Base-by-base conservation (phyloP, 2,113 vertebrate species). In the Cochlearius cochlearius region DNA sequence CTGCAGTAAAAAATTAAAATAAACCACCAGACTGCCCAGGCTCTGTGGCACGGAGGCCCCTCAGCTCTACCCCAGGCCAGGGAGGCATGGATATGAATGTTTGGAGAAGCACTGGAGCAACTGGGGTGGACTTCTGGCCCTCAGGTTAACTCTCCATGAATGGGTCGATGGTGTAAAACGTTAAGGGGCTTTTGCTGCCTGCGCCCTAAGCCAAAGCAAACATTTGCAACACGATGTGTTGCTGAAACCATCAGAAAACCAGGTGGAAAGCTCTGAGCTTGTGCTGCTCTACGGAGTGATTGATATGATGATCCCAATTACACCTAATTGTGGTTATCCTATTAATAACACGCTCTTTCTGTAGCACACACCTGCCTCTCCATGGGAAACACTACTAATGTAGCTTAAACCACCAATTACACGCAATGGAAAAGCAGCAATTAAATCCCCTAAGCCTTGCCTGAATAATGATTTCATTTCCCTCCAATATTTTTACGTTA, bases 301-400 rank as follows among this genome's bases (percentile, higher is more conserved):
- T 90, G 90, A 89, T 84, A 58, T 4, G 84, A 69, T 71, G 50
- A 53, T 91, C 39, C 77, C 45, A 53, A 58, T 78, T 84, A 74
- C 21, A 8, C 32, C 58, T 87, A 81, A 69, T 91, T 84, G 94
- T 96, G 87, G 81, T 93, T 91, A 75, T 62, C 77, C 47, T 36
- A 67, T 87, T 89, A 90, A 91, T 41, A 88, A 62, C 73, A 74
- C 56, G 43, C 29, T 81, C 11, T 4, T 81, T 67, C 59, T 78
- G 66, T 9, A 34, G 94, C 60, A 71, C 60, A 18, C 90, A 93
- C 90, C 88, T 95, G 96, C 64, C 69, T 90, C 77, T 55, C 90
- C 81, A 58, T 8, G 41, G 73, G 45, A 89, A 91, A 56, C 90
- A 30, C 50, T 36, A 23, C n/a, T 29, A 52, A 29, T 30, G 26